phyloP scores from a whole-genome alignment of 2,888 invertebrate genomes.

The Lithophane ornitopus region DNA sequence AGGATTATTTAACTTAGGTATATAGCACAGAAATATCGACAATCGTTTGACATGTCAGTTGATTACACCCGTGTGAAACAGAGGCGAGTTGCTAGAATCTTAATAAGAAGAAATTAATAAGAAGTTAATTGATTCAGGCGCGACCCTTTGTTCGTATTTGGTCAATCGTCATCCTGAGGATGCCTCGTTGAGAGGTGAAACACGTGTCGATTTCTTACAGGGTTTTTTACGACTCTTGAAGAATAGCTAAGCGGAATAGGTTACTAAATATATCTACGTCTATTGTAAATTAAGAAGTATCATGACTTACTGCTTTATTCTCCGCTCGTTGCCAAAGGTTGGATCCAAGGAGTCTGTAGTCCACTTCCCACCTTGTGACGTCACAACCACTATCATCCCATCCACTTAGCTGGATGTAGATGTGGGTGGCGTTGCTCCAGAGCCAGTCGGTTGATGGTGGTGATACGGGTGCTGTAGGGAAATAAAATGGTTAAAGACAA shows the following conservation, averaged over 20 bases:
- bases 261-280: too few species aligned
- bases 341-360: conserved; percentile 91
- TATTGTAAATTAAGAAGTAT: too few species aligned
- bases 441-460: conserved; percentile 95
- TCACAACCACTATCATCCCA: conserved; percentile 97
- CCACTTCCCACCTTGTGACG: conserved; percentile 95
- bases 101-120: too few species aligned
- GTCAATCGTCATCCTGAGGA: too few species aligned
- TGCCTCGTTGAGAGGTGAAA: too few species aligned
- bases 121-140: too few species aligned
- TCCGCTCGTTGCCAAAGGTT: conserved; percentile 87
- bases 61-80: neutral
- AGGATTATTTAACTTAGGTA: neutral
- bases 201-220: too few species aligned
- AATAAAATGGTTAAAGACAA: neutral
- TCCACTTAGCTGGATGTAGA: conserved; percentile 94
- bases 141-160: too few species aligned
- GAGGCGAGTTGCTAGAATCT: neutral
- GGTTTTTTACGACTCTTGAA: too few species aligned
- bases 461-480: conserved; percentile 90
- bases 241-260: too few species aligned
- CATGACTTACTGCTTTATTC: conserved; percentile 81
- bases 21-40: neutral
- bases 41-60: neutral
- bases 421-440: conserved; percentile 94